These are phyloP conservation scores for Dynastes grantii DNA, from an alignment of 2,888 invertebrate genomes.

Conservation along the genomic window DNA sequence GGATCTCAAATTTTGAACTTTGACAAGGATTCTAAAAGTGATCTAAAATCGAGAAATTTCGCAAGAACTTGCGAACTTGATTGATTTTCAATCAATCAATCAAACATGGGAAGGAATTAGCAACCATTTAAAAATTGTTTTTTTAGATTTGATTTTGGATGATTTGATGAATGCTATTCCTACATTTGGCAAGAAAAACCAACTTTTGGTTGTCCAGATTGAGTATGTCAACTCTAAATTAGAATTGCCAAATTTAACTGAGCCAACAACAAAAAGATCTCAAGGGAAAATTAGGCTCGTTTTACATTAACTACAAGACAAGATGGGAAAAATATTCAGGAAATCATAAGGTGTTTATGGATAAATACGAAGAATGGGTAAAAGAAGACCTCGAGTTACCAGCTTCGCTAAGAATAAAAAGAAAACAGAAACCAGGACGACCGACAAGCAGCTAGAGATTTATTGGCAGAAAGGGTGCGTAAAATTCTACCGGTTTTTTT, in stretches of 20 bases:
- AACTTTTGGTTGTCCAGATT: not conserved
- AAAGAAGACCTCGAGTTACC: not conserved
- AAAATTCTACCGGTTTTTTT: conserved; percentile 37
- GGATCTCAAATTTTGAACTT: not conserved
- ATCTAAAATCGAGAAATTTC: not conserved
- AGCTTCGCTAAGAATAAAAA: no score
- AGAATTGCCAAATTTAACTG: no score
- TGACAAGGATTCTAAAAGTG: not conserved
- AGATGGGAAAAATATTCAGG: no score
- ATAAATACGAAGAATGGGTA: not conserved
- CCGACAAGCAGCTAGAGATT: conserved; percentile 26
- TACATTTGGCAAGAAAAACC: not conserved
- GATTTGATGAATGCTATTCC: not conserved
- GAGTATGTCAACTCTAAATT: not conserved
- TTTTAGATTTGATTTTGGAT: not conserved
- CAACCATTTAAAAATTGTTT: not conserved
- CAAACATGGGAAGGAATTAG: not conserved
- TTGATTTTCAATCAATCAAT: no score
- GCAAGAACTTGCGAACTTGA: no score
- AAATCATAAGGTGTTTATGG: not conserved
- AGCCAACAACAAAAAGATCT: no score
- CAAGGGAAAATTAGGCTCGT: no score
- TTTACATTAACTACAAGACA: no score
- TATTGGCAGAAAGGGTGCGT: no score
- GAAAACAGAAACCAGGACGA: not conserved